A percentile compares a stretch with the other conserved stretches of the same genome.
phyloP scores from a whole-genome alignment of 2,888 invertebrate genomes.

The Physocephala rufipes region DNA sequence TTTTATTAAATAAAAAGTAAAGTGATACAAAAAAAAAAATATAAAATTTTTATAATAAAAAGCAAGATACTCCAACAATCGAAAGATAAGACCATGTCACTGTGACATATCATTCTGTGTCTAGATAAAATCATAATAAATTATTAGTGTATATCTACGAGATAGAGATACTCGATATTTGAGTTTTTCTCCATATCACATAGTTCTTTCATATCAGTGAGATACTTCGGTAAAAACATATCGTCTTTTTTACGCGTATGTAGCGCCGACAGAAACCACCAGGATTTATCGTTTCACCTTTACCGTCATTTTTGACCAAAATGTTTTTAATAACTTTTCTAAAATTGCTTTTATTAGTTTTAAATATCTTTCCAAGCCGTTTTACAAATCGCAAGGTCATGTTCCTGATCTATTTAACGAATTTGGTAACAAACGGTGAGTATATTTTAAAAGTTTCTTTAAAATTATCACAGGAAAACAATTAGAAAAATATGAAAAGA shows the following conservation, averaged over 20 bases:
- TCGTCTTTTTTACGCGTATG: not conserved
- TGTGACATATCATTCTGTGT: too few species aligned
- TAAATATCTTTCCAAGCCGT: constrained; percentile 66
- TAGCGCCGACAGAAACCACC: not conserved
- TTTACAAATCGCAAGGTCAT: constrained; percentile 66
- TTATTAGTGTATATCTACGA: too few species aligned
- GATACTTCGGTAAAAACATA: not conserved
- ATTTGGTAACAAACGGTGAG: constrained; percentile 66
- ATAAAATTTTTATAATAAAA: too few species aligned
- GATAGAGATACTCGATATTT: too few species aligned
- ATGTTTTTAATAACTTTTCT: constrained; percentile 66
- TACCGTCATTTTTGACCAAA: constrained; percentile 49
- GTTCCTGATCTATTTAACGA: constrained; percentile 65
- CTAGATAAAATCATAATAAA: too few species aligned
- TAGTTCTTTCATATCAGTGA: not conserved
- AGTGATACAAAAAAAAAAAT: too few species aligned
- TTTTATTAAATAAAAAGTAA: too few species aligned
- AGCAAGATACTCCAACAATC: too few species aligned
- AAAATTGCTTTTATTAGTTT: constrained; percentile 64
- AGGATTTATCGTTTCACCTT: constrained; percentile 1
- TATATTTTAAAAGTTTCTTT: too few species aligned
- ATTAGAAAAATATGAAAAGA: too few species aligned
- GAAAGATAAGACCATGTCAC: too few species aligned
- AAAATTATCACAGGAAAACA: too few species aligned
- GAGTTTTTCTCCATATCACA: not conserved